Percentiles rank a stretch among this genome's conserved stretches.
These are phyloP conservation scores for Melanotaenia trifasciata DNA, from an alignment of 2,797 vertebrate genomes.

Conservation along the genomic window DNA sequence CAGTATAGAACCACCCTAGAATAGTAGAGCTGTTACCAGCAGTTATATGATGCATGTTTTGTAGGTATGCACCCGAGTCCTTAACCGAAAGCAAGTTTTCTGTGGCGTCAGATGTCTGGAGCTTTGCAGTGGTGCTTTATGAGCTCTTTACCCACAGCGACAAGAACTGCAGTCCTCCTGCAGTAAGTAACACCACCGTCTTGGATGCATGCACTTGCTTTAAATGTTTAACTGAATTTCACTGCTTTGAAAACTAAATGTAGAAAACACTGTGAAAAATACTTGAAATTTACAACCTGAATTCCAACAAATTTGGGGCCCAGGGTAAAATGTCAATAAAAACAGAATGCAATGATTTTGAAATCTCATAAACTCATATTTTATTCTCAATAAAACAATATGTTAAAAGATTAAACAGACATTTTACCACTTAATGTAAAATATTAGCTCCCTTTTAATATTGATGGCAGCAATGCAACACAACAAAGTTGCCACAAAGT, in stretches of 20 bases:
- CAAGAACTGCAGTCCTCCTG: conserved; percentile 95
- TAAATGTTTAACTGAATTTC: neutral
- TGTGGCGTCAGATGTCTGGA: conserved; percentile 97
- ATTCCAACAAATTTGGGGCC: neutral
- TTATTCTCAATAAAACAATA: no score
- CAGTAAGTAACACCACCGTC: conserved; percentile 76
- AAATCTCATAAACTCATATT: no score
- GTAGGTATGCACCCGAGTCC: conserved; percentile 97
- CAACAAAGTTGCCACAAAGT: no score
- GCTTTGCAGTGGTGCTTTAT: conserved; percentile 96
- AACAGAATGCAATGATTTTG: no score
- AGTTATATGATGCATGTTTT: conserved; percentile 34
- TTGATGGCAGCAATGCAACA: no score
- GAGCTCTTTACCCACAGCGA: conserved; percentile 97
- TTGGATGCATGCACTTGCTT: neutral
- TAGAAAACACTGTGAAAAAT: neutral
- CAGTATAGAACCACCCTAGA: neutral
- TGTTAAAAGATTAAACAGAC: no score
- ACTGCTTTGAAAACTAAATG: neutral
- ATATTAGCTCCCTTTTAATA: no score
- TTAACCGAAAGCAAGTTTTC: conserved; percentile 97
- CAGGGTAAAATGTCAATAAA: no score
- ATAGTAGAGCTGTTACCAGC: neutral
- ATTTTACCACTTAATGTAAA: no score
- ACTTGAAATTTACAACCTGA: neutral